These are phyloP conservation scores for Piezodorus guildinii DNA, from an alignment of 1,140 invertebrate genomes.

Conservation along the genomic window DNA sequence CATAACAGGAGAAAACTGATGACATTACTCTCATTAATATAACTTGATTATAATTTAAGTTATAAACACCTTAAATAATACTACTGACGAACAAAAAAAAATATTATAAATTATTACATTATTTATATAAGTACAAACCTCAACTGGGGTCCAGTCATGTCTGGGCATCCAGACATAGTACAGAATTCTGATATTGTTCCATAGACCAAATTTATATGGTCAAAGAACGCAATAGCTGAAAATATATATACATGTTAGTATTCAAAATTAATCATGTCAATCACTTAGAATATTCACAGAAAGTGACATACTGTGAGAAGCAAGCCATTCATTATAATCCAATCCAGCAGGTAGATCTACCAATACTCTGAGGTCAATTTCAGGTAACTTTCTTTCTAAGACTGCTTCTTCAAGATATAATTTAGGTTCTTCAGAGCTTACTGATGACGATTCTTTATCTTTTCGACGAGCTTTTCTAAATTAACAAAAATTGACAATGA, in stretches of 20 bases:
- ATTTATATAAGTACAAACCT: slow-evolving; percentile 42
- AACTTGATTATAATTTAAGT: too few relatives aligned
- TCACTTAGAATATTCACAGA: slow-evolving; percentile 8
- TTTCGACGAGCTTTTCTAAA: slow-evolving; percentile 90
- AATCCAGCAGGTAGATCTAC: slow-evolving; percentile 86
- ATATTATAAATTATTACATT: too few relatives aligned
- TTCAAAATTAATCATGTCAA: not conserved
- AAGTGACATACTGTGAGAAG: slow-evolving; percentile 81
- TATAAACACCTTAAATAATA: too few relatives aligned
- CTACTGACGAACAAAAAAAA: too few relatives aligned
- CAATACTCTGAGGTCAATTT: slow-evolving; percentile 81
- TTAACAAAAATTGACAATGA: slow-evolving; percentile 31
- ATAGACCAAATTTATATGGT: slow-evolving; percentile 95
- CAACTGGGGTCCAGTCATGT: slow-evolving; percentile 89
- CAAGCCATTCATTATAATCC: slow-evolving; percentile 97
- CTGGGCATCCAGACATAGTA: slow-evolving; percentile 81
- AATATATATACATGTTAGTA: slow-evolving; percentile 26
- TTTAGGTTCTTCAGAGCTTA: slow-evolving; percentile 53
- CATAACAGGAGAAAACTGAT: too few relatives aligned
- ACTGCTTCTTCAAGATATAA: slow-evolving; percentile 88
- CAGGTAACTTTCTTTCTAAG: slow-evolving; percentile 81
- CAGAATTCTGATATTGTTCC: slow-evolving; percentile 97
- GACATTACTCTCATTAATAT: too few relatives aligned
- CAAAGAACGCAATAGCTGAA: slow-evolving; percentile 91
- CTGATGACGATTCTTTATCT: slow-evolving; percentile 68